A percentile compares a stretch with the other conserved stretches of the same genome.
Conservation (phyloP, 2,888 invertebrate genomes). For the Heliconius sara region DNA sequence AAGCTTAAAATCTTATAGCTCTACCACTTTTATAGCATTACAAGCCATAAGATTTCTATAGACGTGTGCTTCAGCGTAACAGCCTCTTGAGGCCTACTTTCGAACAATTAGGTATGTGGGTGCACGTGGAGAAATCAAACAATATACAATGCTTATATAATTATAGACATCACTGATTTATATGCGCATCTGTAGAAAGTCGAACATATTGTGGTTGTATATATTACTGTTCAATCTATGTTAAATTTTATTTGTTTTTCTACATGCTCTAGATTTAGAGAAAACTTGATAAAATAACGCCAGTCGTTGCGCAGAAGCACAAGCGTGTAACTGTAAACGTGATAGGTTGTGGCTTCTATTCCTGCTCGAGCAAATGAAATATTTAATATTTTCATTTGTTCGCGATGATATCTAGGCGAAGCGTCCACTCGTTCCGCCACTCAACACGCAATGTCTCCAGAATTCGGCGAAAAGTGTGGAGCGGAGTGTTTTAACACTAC, state of each 20-base stretch:
- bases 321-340: no score
- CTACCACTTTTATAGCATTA: not conserved
- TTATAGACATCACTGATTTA: constrained; percentile 41
- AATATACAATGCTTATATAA: constrained; percentile 48
- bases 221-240: constrained; percentile 7
- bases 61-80: constrained; percentile 33
- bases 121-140: constrained; percentile 54
- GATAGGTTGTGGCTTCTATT: no score
- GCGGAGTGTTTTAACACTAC: no score
- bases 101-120: constrained; percentile 64
- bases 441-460: no score
- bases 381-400: no score
- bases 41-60: constrained; percentile 24
- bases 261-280: not conserved
- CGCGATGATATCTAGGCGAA: no score
- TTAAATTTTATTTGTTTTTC: not conserved
- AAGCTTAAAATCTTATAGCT: not conserved
- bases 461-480: no score
- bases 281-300: no score
- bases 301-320: no score
- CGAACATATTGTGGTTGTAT: constrained; percentile 5
- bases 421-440: no score
- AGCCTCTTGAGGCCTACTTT: constrained; percentile 59
- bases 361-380: no score
- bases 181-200: constrained; percentile 42